Conservation (phyloP, 1,140 invertebrate species). For the Nylanderia fulva region DNA sequence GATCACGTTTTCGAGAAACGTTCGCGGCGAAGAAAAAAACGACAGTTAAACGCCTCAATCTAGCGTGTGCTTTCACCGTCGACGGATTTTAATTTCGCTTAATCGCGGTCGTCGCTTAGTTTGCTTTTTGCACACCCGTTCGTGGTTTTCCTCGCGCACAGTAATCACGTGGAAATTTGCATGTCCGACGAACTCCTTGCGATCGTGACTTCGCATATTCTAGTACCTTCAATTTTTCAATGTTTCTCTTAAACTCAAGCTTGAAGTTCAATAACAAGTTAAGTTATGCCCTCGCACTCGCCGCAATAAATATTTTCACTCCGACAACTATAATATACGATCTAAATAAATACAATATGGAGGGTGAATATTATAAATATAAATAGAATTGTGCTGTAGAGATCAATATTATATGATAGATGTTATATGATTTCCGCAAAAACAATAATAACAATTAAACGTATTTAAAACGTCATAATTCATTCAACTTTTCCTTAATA, state of each 20-base stretch:
- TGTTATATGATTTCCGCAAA: not conserved
- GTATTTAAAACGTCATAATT: too few species aligned
- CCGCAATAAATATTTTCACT: conserved; percentile 9
- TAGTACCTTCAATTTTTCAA: conserved; percentile 11
- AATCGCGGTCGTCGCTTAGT: conserved; percentile 26
- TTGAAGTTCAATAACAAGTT: not conserved
- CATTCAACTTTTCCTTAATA: not conserved
- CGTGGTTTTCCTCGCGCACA: not conserved
- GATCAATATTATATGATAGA: not conserved
- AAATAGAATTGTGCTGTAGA: not conserved
- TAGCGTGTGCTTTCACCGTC: not conserved
- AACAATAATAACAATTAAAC: too few species aligned
- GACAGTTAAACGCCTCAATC: conserved; percentile 13
- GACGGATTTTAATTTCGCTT: conserved; percentile 62
- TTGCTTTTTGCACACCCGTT: conserved; percentile 9
- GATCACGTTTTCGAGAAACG: not conserved
- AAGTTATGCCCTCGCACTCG: not conserved
- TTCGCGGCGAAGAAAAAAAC: not conserved
- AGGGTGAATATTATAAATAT: not conserved
- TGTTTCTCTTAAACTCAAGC: not conserved
- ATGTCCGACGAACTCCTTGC: conserved; percentile 27
- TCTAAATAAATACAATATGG: not conserved
- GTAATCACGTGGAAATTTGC: conserved; percentile 40
- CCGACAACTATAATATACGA: not conserved
- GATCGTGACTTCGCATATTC: conserved; percentile 33